phyloP scores from a whole-genome alignment of 2,113 vertebrate species.

The Rattus norvegicus region DNA sequence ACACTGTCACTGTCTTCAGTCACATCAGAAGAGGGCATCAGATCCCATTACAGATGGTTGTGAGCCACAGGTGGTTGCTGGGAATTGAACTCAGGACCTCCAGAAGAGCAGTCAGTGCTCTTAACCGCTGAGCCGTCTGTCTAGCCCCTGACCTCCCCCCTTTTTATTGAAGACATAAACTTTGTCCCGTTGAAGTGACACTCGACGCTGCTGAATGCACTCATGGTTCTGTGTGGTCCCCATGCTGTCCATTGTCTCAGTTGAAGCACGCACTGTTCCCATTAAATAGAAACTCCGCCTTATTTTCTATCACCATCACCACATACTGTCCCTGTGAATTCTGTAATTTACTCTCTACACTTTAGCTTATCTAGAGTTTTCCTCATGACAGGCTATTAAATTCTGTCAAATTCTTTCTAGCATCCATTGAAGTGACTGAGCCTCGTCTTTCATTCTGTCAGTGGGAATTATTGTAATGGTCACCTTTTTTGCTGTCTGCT shows the following conservation, averaged over 20 bases:
- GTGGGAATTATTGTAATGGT: neutral
- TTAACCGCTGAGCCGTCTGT: neutral
- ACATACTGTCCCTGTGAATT: neutral
- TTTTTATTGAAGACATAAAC: neutral
- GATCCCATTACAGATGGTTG: neutral
- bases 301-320: neutral
- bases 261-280: neutral
- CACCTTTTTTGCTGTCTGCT: neutral
- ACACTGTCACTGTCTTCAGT: no score
- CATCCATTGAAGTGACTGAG: neutral
- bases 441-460: no score
- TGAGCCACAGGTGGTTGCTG: neutral
- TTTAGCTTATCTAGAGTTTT: neutral
- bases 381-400: neutral
- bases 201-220: neutral
- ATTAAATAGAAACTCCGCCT: neutral
- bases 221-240: neutral
- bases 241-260: no score
- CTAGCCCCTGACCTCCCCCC: neutral
- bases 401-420: neutral
- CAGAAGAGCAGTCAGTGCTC: neutral
- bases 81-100: neutral
- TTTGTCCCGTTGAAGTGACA: neutral
- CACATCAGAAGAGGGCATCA: neutral
- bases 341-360: neutral